A percentile compares a stretch with the other conserved stretches of the same genome.
phyloP scores from a whole-genome alignment of 2,888 invertebrate genomes.

The Acleris holmiana region DNA sequence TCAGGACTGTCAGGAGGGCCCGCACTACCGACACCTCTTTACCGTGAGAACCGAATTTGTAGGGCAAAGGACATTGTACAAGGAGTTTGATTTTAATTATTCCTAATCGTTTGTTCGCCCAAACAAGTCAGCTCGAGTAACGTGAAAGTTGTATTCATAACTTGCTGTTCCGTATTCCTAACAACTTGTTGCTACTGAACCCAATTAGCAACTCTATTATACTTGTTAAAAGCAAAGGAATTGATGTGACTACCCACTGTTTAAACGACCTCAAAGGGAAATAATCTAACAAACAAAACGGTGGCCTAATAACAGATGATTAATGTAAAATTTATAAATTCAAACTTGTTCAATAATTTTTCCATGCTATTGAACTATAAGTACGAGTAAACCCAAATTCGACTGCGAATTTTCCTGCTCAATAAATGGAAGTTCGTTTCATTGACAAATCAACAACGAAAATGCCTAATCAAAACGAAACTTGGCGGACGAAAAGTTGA shows the following conservation, averaged over 20 bases:
- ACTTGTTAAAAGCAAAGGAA: constrained; percentile 9
- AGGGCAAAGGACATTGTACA: background rate
- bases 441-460: constrained; percentile 31
- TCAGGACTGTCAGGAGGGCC: constrained; percentile 2
- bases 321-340: background rate
- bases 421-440: constrained; percentile 14
- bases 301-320: no score
- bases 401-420: background rate
- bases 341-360: background rate
- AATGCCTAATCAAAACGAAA: constrained; percentile 31
- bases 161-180: constrained; percentile 20
- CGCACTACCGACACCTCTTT: constrained; percentile 10
- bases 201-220: constrained; percentile 26
- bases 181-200: constrained; percentile 32
- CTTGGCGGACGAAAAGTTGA: constrained; percentile 31
- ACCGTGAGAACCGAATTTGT: constrained; percentile 17
- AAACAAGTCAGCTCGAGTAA: constrained; percentile 22
- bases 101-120: constrained; percentile 30
- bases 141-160: constrained; percentile 33
- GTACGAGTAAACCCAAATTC: background rate
- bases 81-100: constrained; percentile 32
- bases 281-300: no score
- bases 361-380: background rate
- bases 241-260: background rate
- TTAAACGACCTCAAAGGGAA: background rate